phyloP scores from a whole-genome alignment of 2,888 invertebrate genomes.

The Plutella xylostella region DNA sequence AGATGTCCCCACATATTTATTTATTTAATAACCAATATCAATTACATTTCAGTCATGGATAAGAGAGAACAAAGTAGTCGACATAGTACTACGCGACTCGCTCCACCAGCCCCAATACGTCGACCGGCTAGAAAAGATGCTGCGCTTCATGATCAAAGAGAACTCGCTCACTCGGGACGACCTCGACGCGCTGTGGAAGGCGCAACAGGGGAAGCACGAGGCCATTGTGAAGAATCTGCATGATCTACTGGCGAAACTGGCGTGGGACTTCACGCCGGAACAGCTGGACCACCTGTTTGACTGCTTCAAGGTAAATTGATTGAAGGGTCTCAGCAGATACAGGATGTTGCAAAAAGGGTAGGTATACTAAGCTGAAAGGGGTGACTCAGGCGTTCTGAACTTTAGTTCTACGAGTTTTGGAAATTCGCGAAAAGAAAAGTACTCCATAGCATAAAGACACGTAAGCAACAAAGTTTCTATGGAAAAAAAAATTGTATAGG shows the following conservation, averaged over 20 bases:
- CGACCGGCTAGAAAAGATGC: constrained; percentile 96
- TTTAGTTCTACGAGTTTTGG: no score
- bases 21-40: no score
- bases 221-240: constrained; percentile 98
- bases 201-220: constrained; percentile 97
- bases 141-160: constrained; percentile 96
- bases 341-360: no score
- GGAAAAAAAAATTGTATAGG: no score
- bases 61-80: constrained; percentile 93
- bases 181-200: constrained; percentile 96
- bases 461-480: no score
- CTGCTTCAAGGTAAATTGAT: constrained; percentile 88
- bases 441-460: no score
- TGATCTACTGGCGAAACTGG: constrained; percentile 93
- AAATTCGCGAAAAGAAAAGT: no score
- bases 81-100: constrained; percentile 94
- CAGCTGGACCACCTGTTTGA: constrained; percentile 97
- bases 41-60: constrained; percentile 92
- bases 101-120: constrained; percentile 98
- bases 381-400: no score
- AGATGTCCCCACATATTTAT: no score
- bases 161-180: constrained; percentile 89
- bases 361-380: no score
- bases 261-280: constrained; percentile 98
- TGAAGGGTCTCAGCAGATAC: no score